Conservation (phyloP, 2,113 vertebrate genomes). For the Chloroceryle aenea region DNA sequence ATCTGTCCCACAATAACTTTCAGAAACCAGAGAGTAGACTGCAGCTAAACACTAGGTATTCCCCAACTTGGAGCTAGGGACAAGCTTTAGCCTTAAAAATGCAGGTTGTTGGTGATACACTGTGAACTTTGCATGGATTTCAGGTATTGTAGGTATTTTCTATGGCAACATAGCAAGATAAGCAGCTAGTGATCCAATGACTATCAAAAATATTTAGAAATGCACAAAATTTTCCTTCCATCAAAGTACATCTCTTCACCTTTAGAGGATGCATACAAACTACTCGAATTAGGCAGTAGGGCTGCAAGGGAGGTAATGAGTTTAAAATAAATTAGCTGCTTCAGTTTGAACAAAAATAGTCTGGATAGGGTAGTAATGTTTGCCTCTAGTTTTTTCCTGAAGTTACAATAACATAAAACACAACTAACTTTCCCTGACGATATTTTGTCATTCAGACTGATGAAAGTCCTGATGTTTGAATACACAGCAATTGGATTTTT, state of each 20-base stretch:
- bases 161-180: background rate
- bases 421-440: background rate
- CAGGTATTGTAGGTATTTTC: background rate
- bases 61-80: background rate
- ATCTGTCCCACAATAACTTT: background rate
- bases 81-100: background rate
- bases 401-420: conserved; percentile 21
- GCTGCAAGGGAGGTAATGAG: background rate
- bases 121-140: background rate
- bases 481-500: conserved; percentile 25
- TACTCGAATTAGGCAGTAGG: background rate
- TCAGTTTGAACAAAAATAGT: background rate
- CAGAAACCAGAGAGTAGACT: background rate
- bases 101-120: background rate
- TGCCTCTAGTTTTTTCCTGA: background rate
- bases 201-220: background rate
- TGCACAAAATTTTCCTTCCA: rapidly evolving
- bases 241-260: background rate
- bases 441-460: conserved; percentile 26
- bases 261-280: background rate
- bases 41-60: background rate
- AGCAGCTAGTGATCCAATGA: background rate
- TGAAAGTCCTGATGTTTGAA: conserved; percentile 31
- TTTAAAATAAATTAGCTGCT: background rate
- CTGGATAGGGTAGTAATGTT: background rate